A percentile compares a stretch with the other conserved stretches of the same genome.
Evolutionary conservation across 2,113 vertebrate species (phyloP).

Genomic region (Diadophis punctatus): DNA sequence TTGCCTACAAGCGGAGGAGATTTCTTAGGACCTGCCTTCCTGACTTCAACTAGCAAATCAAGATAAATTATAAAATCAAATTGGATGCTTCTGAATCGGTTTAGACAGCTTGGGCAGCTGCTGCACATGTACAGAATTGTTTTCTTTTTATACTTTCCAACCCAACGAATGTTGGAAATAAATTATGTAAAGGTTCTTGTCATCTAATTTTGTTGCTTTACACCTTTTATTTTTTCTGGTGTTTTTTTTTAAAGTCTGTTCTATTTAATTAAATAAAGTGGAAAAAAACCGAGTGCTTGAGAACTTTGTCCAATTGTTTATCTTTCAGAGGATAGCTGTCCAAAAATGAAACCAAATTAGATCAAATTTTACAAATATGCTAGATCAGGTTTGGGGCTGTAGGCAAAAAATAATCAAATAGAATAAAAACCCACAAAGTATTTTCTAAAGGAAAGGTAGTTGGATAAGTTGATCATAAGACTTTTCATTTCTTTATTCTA

Average conservation of each 20-base stretch:
- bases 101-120: not conserved
- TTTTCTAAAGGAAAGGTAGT: not conserved
- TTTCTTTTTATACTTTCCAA: not conserved
- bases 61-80: not conserved
- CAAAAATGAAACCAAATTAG: not conserved
- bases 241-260: not conserved
- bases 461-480: too few species aligned
- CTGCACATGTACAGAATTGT: not conserved
- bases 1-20: not conserved
- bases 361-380: not conserved
- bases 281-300: not conserved
- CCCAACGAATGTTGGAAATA: not conserved
- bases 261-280: not conserved
- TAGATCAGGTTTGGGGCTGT: not conserved
- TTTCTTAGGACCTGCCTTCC: not conserved
- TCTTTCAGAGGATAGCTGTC: not conserved
- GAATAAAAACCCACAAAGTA: not conserved
- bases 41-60: not conserved
- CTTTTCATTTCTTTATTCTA: not conserved
- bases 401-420: not conserved
- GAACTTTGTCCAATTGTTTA: not conserved
- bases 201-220: not conserved
- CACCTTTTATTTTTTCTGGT: not conserved
- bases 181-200: not conserved
- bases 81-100: not conserved